Base-by-base conservation (phyloP, 1,140 invertebrate genomes). In the Macrotrachela quadricornifera region DNA sequence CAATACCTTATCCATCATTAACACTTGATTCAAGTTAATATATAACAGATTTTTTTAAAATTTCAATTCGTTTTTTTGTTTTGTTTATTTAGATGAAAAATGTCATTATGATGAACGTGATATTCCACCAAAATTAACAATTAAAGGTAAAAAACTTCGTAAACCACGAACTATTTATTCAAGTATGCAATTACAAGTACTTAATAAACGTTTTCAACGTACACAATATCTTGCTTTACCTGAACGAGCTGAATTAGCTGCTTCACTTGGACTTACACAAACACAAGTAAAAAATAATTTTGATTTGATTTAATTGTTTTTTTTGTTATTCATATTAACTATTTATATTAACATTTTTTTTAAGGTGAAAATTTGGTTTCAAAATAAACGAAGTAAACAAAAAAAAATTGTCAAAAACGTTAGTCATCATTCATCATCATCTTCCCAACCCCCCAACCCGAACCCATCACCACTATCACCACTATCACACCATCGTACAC, bases 301-400 rank as follows among this genome's bases (percentile, higher is more conserved):
- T 11, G 17, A 21, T 47, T 13, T 14, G 13, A 12, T 16, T 13
- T 18, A 21, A 21, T 47, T 13, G 9, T 47, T 13, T 13, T 16
- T n/a, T n/a, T n/a, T n/a, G n/a, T n/a, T n/a, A n/a, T n/a, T n/a
- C n/a, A n/a, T n/a, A n/a, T n/a, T n/a, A n/a, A n/a, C n/a, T n/a
- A n/a, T n/a, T n/a, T n/a, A n/a, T n/a, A n/a, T n/a, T n/a, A n/a
- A n/a, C n/a, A n/a, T n/a, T 12, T 47, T 47, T 13, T 13, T 21
- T 47, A 4, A 92, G 86, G 86, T 92, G 63, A 94, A 92, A 78
- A 94, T 92, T 64, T 92, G 86, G 87, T 92, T 92, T 75, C 87
- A 94, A 74, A 94, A 94, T 68, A 77, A 85, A 49, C 76, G 86
- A 30, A 90, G 85, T 63, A 94, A 92, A 68, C 88, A 86, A 76